phyloP scores from a whole-genome alignment of 2,888 invertebrate species.

The Charanyca ferruginea region DNA sequence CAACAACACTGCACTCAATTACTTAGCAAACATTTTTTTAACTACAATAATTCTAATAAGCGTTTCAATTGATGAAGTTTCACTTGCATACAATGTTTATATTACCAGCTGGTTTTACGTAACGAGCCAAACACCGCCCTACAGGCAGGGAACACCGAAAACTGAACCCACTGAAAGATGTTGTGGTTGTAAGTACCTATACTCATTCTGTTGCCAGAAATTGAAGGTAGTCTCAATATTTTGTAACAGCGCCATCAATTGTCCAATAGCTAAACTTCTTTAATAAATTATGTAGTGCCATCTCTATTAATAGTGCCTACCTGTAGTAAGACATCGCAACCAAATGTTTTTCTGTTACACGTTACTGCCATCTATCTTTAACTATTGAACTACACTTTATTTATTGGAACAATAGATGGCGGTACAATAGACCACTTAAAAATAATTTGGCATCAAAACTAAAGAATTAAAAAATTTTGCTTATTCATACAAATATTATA shows the following conservation, averaged over 20 bases:
- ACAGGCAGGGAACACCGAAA: constrained; percentile 83
- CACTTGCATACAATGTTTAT: constrained; percentile 73
- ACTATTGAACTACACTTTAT: neutral
- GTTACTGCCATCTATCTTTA: neutral
- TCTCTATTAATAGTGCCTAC: constrained; percentile 1
- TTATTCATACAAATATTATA: too few relatives aligned
- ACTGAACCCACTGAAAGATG: constrained; percentile 86
- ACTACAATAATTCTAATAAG: constrained; percentile 17
- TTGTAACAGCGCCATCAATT: constrained; percentile 67
- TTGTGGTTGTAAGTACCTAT: constrained; percentile 57
- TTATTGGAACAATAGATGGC: constrained; percentile 12
- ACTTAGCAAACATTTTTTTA: constrained; percentile 4
- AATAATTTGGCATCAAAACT: neutral
- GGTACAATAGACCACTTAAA: neutral
- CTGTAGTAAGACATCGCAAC: neutral
- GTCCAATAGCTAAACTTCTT: constrained; percentile 70
- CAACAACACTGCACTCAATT: constrained; percentile 24
- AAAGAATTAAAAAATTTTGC: neutral
- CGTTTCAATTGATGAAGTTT: constrained; percentile 30
- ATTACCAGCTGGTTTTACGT: constrained; percentile 84
- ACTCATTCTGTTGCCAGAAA: constrained; percentile 43
- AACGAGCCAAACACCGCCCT: constrained; percentile 87
- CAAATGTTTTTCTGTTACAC: neutral
- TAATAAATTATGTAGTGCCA: neutral
- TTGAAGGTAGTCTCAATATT: neutral